Percentiles rank a stretch among this genome's conserved stretches.
These are phyloP conservation scores for Parnassius apollo DNA, from an alignment of 2,888 invertebrate species.

Conservation along the genomic window DNA sequence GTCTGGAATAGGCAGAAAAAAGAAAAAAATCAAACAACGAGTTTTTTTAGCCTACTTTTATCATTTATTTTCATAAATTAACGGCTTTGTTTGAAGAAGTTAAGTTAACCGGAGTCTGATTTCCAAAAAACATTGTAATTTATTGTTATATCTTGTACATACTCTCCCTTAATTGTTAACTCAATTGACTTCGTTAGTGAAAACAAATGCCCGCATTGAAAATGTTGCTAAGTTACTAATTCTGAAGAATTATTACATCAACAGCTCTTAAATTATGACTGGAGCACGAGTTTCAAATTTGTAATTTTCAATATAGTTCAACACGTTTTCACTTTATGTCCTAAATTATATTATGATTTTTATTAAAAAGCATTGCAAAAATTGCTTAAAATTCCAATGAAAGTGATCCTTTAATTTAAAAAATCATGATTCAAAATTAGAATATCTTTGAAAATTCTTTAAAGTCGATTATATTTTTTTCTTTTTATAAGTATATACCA, in stretches of 20 bases:
- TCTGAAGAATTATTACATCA: slow-evolving; percentile 20
- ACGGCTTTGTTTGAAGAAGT: slow-evolving; percentile 12
- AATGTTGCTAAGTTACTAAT: slow-evolving; percentile 19
- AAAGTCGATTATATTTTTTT: no score
- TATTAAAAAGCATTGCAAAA: no score
- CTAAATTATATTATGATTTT: no score
- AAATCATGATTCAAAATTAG: background rate
- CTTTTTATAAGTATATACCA: no score
- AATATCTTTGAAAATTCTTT: background rate
- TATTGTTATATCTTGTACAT: slow-evolving; percentile 16
- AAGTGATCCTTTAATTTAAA: background rate
- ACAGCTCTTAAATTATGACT: slow-evolving; percentile 22
- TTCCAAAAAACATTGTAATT: slow-evolving; percentile 18
- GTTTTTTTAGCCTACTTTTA: slow-evolving; percentile 15
- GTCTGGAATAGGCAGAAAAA: no score
- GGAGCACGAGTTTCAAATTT: slow-evolving; percentile 12
- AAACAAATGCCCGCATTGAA: slow-evolving; percentile 21
- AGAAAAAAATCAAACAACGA: background rate
- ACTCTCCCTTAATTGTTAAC: slow-evolving; percentile 23
- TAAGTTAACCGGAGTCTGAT: slow-evolving; percentile 9
- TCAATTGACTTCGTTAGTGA: slow-evolving; percentile 21
- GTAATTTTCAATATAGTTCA: slow-evolving; percentile 22
- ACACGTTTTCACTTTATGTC: slow-evolving; percentile 4
- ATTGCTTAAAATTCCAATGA: background rate
- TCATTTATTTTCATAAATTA: slow-evolving; percentile 15